These are phyloP conservation scores for Micrasema longulum DNA, from an alignment of 1,140 invertebrate genomes.

Conservation along the genomic window DNA sequence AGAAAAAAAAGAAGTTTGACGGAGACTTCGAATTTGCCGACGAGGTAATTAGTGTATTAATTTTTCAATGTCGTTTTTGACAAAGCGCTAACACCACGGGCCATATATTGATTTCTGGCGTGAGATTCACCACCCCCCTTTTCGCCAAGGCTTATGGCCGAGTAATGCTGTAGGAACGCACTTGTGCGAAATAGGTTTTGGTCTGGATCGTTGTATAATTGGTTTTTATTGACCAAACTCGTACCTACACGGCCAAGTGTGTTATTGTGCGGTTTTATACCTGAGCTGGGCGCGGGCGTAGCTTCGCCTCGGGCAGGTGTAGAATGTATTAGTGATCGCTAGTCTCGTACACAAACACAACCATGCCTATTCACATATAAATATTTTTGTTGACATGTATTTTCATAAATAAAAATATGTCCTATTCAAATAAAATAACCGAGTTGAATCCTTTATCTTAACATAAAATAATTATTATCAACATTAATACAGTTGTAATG, in stretches of 20 bases:
- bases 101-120: constrained; percentile 43
- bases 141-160: constrained; percentile 19
- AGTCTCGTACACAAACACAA: too few species aligned
- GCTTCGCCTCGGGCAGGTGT: constrained; percentile 12
- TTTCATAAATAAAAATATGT: too few species aligned
- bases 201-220: constrained; percentile 8
- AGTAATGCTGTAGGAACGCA: neutral
- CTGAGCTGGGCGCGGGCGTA: constrained; percentile 36
- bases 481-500: too few species aligned
- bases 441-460: too few species aligned
- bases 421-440: too few species aligned
- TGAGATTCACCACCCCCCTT: constrained; percentile 39
- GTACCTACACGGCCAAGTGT: constrained; percentile 16
- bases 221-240: constrained; percentile 31
- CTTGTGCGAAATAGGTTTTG: neutral
- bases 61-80: constrained; percentile 30
- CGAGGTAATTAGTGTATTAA: constrained; percentile 69
- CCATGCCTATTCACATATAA: too few species aligned
- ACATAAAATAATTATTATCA: too few species aligned
- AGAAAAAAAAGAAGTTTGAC: constrained; percentile 74
- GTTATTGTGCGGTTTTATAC: constrained; percentile 35
- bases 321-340: too few species aligned
- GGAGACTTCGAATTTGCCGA: constrained; percentile 78
- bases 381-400: too few species aligned
- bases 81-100: constrained; percentile 22